These are phyloP conservation scores for Scopus umbretta DNA, from an alignment of 2,113 vertebrate genomes.

Conservation along the genomic window DNA sequence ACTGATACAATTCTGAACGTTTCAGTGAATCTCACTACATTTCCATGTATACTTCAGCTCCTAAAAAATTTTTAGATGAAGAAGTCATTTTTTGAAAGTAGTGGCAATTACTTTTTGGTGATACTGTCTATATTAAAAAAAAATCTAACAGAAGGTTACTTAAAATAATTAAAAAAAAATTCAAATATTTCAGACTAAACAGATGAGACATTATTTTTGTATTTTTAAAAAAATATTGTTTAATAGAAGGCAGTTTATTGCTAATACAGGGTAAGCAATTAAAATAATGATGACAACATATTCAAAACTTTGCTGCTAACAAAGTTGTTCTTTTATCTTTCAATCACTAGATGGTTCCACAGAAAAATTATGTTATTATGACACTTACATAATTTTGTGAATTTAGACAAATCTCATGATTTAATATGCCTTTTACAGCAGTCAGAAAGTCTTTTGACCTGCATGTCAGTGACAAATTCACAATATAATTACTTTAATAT, in stretches of 20 bases:
- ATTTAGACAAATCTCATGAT: neutral
- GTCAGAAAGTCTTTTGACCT: neutral
- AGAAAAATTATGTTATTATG: neutral
- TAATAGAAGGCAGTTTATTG: neutral
- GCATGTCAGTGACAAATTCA: neutral
- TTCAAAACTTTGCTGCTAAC: neutral
- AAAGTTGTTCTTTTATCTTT: neutral
- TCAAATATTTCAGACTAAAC: neutral
- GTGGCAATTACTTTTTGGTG: neutral
- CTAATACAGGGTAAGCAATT: neutral
- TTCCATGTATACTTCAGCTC: neutral
- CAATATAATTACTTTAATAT: neutral
- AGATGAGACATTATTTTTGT: neutral
- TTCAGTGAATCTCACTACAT: neutral
- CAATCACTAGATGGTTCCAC: neutral
- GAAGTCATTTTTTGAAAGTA: neutral
- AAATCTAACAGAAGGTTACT: neutral
- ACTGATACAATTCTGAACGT: neutral
- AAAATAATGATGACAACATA: neutral
- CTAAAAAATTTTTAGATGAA: neutral
- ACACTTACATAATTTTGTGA: neutral
- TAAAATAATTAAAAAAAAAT: neutral
- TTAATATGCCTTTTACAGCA: neutral
- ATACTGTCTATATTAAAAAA: neutral
- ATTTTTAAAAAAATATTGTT: neutral